Evolutionary conservation across 2,888 invertebrate genomes (phyloP).

Genomic region (Lomographa bimaculata): DNA sequence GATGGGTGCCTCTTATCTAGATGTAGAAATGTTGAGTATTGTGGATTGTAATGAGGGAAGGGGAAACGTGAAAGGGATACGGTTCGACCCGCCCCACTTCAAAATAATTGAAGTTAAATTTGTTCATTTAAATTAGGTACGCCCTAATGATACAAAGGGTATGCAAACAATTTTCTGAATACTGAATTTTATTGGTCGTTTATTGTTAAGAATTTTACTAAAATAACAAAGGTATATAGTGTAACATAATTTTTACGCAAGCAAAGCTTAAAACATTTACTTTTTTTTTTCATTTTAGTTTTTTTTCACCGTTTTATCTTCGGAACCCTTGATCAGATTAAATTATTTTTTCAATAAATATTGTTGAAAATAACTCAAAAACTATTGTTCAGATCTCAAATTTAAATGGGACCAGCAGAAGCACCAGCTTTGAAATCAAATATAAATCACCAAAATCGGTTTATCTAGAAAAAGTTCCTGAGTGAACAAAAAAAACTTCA

Average conservation of each 20-base stretch:
- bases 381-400: no score
- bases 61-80: conserved; percentile 78
- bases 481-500: no score
- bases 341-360: no score
- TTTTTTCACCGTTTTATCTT: no score
- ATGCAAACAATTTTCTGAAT: conserved; percentile 32
- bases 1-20: conserved; percentile 76
- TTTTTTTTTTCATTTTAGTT: no score
- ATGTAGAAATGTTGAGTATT: conserved; percentile 73
- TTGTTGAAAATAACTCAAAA: no score
- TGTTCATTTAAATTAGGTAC: conserved; percentile 75
- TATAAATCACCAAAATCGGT: no score
- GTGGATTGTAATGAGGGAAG: conserved; percentile 77
- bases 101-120: conserved; percentile 83
- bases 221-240: conserved; percentile 31
- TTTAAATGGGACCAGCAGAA: no score
- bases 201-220: conserved; percentile 10
- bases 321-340: no score
- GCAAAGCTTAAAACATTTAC: no score
- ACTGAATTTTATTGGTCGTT: conserved; percentile 37
- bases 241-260: conserved; percentile 44
- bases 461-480: no score
- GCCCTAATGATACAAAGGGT: conserved; percentile 53
- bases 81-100: conserved; percentile 71
- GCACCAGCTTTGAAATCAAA: no score